Percentiles rank a stretch among this genome's conserved stretches.
Evolutionary conservation across 2,113 vertebrate genomes (phyloP).

Genomic region (Callipepla squamata): DNA sequence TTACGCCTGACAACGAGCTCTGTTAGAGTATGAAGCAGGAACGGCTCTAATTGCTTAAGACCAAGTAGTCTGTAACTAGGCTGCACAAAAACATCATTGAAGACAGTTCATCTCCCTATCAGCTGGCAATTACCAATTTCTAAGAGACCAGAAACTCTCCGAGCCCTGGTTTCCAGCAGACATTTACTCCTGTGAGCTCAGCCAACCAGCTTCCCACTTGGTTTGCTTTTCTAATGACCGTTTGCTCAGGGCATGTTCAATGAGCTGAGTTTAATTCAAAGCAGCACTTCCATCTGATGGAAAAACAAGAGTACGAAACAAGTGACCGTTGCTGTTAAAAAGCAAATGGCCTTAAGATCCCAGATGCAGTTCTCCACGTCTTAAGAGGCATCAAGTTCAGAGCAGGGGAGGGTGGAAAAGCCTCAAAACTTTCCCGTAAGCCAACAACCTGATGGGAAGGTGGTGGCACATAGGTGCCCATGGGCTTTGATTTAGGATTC

Average conservation of each 20-base stretch:
- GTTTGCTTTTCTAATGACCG: neutral
- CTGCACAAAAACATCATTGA: neutral
- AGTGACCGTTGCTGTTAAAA: neutral
- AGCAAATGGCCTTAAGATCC: neutral
- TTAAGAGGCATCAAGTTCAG: neutral
- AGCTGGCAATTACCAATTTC: neutral
- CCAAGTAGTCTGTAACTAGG: neutral
- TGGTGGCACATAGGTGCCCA: neutral
- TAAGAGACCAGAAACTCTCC: neutral
- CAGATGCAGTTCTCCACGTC: neutral
- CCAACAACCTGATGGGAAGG: accelerated
- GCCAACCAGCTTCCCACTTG: neutral
- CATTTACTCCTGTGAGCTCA: neutral
- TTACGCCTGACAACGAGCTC: constrained; percentile 13
- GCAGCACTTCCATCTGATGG: neutral
- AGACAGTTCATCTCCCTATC: neutral
- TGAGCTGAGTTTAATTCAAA: neutral
- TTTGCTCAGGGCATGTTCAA: neutral
- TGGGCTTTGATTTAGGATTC: neutral
- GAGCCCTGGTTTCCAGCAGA: neutral
- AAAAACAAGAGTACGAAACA: neutral
- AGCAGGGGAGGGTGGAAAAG: neutral
- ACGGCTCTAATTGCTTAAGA: constrained; percentile 41
- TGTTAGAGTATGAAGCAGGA: neutral
- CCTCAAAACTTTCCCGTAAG: neutral